Conservation (phyloP, 2,113 vertebrate species). For the Herpetotheres cachinnans region DNA sequence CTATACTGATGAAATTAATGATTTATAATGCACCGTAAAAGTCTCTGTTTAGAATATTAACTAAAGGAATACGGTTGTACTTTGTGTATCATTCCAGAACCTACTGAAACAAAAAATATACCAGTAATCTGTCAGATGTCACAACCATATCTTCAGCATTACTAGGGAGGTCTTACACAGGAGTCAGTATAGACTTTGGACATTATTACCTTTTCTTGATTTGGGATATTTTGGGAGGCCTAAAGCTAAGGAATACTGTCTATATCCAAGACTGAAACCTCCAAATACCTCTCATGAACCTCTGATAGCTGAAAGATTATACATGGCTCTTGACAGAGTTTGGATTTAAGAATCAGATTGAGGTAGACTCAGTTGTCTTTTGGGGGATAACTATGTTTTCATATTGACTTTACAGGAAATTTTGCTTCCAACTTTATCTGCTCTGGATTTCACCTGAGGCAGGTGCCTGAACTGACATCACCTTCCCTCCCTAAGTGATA, state of each 20-base stretch:
- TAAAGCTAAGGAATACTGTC: background rate
- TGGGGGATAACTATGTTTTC: background rate
- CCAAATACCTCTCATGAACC: background rate
- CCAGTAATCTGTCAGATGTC: background rate
- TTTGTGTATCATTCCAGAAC: background rate
- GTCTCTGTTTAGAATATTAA: background rate
- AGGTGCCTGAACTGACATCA: background rate
- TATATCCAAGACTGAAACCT: background rate
- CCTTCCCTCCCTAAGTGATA: background rate
- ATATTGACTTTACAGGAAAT: background rate
- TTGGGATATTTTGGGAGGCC: background rate
- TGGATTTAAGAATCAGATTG: background rate
- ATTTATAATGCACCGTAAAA: background rate
- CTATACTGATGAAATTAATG: background rate
- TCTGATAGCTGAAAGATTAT: background rate
- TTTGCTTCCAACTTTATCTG: background rate
- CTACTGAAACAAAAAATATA: background rate
- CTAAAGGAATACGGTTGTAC: background rate
- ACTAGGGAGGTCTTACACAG: background rate
- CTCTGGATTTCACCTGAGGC: background rate
- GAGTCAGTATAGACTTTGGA: background rate
- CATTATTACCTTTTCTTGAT: background rate
- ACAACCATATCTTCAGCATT: background rate
- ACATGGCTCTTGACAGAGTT: background rate
- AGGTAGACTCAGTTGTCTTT: background rate